A percentile compares a stretch with the other conserved stretches of the same genome.
Evolutionary conservation across 2,888 invertebrate species (phyloP).

Genomic region (Parasteatoda lunata): DNA sequence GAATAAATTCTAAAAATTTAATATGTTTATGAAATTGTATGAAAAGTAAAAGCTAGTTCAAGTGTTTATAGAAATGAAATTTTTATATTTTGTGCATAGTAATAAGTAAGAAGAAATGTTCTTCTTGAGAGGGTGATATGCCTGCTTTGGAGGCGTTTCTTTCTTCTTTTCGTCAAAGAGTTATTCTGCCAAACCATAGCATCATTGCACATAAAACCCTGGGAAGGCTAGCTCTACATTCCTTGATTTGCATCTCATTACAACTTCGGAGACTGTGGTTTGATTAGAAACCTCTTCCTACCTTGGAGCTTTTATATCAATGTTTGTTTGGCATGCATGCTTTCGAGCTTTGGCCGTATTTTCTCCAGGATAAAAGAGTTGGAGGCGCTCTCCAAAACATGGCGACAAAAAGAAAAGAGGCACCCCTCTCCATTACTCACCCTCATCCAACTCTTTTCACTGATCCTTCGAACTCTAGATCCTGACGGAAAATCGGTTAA

Average conservation of each 20-base stretch:
- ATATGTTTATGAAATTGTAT: too few species aligned
- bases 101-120: too few species aligned
- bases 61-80: too few species aligned
- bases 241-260: constrained; percentile 67
- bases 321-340: constrained; percentile 64
- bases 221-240: constrained; percentile 62
- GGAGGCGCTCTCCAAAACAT: constrained; percentile 16
- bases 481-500: too few species aligned
- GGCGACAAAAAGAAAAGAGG: too few species aligned
- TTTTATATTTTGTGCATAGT: too few species aligned
- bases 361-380: constrained; percentile 41
- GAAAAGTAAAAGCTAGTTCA: too few species aligned
- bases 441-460: too few species aligned
- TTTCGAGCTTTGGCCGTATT: constrained; percentile 49
- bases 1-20: too few species aligned
- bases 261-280: constrained; percentile 67
- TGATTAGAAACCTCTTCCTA: constrained; percentile 66
- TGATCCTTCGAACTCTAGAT: too few species aligned
- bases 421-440: background rate
- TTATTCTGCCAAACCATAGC: constrained; percentile 45
- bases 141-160: background rate
- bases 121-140: too few species aligned
- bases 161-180: constrained; percentile 21
- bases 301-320: constrained; percentile 64
- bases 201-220: constrained; percentile 31